Evolutionary conservation across 1,140 invertebrate genomes (phyloP).

Genomic region (Sarcophaga peregrina): DNA sequence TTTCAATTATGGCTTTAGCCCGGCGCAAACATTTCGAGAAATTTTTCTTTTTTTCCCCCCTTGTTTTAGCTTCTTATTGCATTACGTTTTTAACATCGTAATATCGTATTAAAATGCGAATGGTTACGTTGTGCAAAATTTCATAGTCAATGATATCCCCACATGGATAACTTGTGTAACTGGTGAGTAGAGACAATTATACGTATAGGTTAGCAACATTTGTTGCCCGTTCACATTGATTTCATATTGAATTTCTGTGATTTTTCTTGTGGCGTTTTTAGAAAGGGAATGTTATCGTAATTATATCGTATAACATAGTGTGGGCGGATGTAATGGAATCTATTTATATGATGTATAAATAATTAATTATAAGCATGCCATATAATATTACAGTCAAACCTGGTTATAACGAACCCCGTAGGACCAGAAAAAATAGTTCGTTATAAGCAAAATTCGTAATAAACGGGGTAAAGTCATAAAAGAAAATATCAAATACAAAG

Average conservation of each 20-base stretch:
- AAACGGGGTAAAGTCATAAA: too few relatives aligned
- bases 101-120: constrained; percentile 56
- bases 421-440: too few relatives aligned
- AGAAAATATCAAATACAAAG: too few relatives aligned
- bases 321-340: neutral
- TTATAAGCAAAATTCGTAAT: too few relatives aligned
- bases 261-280: neutral
- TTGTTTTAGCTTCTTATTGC: neutral
- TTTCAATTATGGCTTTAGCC: constrained; percentile 27
- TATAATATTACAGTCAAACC: too few relatives aligned
- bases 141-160: constrained; percentile 61
- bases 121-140: too few relatives aligned
- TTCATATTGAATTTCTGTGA: constrained; percentile 29
- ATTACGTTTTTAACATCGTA: neutral
- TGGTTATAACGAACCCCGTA: too few relatives aligned
- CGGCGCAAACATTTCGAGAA: neutral
- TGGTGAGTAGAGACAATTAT: constrained; percentile 58
- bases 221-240: constrained; percentile 46
- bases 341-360: neutral
- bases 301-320: neutral
- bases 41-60: neutral
- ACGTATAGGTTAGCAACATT: constrained; percentile 62
- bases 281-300: neutral
- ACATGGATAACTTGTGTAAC: constrained; percentile 51
- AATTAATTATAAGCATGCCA: too few relatives aligned